Evolutionary conservation across 2,888 invertebrate genomes (phyloP), one percentile per base, ranked within the genome.

Genomic region (Sarcophaga rosellei): DNA sequence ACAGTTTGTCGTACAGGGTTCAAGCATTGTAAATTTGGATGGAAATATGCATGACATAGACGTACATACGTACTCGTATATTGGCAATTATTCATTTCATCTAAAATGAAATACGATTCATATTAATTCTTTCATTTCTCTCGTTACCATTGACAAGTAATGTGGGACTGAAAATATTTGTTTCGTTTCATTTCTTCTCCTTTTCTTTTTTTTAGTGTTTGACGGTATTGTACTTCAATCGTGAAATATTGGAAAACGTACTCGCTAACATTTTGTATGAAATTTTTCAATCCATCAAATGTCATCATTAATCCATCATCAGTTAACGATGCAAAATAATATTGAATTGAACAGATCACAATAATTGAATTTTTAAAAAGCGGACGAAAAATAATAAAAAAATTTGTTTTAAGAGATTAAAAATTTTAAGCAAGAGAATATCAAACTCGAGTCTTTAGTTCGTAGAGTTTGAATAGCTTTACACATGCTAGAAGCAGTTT

Each of bases 1-100:
- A 15, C 23, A 45, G 57, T 17, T 23, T 61, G 61, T 61, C 61
- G 15, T 61, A 0, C 17, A 35, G 10, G 25, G 65, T 65, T 65
- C 35, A 61, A 65, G 12, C 65, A 35, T 76, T 35, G 35, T 35
- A 70, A 75, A 70, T 66, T 70, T 72, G 15, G 3, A 61, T 75
- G 79, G 44, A 80, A 75, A 84, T 70, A 61, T 21, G 75, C 70
- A 61, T 21, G 75, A 70, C 47, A 72, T 84, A 35, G 84, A 72
- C 75, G 15, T 15, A 11, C 47, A 47, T 15, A 3, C 4, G 47
- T 47, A 4, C 75, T 63, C 78, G 75, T 78, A 81, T 44, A 61
- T 81, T 69, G 74, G 72, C 78, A 81, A 85, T 85, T 81, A 81
- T 81, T 85, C 85, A 81, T 85, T 77, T 77, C 70, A 23, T 68